These are phyloP conservation scores for Pardalotus punctatus DNA, from an alignment of 2,113 vertebrate species.

Conservation along the genomic window DNA sequence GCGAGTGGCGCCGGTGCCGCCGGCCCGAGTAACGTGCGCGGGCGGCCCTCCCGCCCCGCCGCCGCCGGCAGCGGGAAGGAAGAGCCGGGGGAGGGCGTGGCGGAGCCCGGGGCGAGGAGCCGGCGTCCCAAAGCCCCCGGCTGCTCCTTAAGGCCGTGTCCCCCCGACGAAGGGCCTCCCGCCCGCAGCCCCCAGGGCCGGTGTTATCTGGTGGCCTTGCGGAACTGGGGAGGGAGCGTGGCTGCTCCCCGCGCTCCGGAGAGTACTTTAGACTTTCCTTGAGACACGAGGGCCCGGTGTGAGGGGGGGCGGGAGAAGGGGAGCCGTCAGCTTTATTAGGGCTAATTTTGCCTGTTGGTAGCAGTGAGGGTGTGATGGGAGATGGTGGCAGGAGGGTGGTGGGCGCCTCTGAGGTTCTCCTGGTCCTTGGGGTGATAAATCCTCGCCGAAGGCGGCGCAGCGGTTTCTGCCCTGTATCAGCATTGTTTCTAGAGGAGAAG, in stretches of 20 bases:
- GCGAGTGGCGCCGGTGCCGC: background rate
- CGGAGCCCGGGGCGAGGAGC: background rate
- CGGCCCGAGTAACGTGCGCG: background rate
- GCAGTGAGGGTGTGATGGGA: background rate
- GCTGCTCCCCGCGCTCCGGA: background rate
- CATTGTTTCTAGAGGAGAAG: background rate
- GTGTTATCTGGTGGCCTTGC: constrained; percentile 64
- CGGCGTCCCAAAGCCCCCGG: background rate
- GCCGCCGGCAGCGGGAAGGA: background rate
- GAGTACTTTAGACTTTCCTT: constrained; percentile 60
- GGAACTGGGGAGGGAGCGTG: constrained; percentile 25
- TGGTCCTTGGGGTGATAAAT: background rate
- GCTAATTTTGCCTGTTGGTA: background rate
- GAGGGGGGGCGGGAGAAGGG: background rate
- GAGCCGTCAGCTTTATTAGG: background rate
- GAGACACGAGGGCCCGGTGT: background rate
- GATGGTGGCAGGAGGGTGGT: background rate
- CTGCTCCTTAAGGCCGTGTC: background rate
- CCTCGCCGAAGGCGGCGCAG: background rate
- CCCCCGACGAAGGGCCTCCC: background rate
- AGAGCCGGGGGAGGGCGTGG: background rate
- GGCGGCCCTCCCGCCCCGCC: background rate
- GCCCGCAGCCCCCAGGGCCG: background rate
- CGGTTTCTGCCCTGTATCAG: background rate
- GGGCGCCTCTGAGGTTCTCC: background rate